Percentiles rank a stretch among this genome's conserved stretches.
phyloP scores from a whole-genome alignment of 1,140 invertebrate species.

The Polypedilum vanderplanki region DNA sequence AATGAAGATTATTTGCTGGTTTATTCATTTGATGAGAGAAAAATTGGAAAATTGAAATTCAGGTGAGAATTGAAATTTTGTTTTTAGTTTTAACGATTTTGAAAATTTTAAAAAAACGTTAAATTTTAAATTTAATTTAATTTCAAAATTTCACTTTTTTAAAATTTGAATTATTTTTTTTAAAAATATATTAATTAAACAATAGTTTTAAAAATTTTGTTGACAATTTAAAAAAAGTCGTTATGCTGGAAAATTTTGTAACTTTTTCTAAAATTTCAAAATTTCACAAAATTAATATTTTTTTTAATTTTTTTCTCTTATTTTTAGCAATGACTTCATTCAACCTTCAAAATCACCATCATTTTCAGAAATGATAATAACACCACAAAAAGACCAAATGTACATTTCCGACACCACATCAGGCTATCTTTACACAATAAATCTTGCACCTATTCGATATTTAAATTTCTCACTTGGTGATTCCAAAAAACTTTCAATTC shows the following conservation, averaged over 20 bases:
- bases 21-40: not conserved
- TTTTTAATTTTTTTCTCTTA: not conserved
- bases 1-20: not conserved
- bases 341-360: not conserved
- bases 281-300: not conserved
- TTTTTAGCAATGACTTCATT: not conserved
- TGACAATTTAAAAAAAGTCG: too few species aligned
- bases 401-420: not conserved
- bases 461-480: not conserved
- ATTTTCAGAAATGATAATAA: not conserved
- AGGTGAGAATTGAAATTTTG: not conserved
- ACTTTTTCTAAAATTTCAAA: not conserved
- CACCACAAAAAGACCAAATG: not conserved
- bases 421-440: not conserved
- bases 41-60: constrained; percentile 20
- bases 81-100: too few species aligned
- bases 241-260: too few species aligned
- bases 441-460: not conserved
- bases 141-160: not conserved
- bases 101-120: too few species aligned
- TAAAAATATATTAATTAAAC: too few species aligned
- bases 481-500: constrained; percentile 21
- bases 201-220: too few species aligned
- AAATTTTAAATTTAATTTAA: not conserved
- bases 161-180: too few species aligned